Conservation (phyloP, 2,888 invertebrate species). For the Celastrina argiolus region DNA sequence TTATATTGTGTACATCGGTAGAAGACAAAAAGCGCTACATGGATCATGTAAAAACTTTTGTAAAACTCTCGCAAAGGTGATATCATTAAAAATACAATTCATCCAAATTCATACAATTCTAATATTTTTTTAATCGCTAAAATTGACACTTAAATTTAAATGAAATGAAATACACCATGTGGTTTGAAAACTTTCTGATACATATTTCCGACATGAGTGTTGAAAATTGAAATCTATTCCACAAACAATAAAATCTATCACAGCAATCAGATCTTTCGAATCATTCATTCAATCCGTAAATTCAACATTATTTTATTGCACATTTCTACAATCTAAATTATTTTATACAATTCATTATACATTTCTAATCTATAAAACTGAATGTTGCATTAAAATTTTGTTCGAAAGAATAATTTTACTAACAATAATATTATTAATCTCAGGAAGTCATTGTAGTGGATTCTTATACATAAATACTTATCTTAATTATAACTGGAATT, state of each 20-base stretch:
- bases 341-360: neutral
- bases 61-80: neutral
- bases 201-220: neutral
- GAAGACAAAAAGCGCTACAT: neutral
- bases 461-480: neutral
- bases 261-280: slow-evolving; percentile 28
- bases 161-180: neutral
- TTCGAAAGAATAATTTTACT: neutral
- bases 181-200: neutral
- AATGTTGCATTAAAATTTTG: neutral
- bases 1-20: neutral
- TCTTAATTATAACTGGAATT: neutral
- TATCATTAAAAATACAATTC: neutral
- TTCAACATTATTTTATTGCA: slow-evolving; percentile 7
- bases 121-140: neutral
- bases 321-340: slow-evolving; percentile 3
- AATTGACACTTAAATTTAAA: neutral
- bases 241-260: slow-evolving; percentile 22
- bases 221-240: neutral
- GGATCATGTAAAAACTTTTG: neutral
- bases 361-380: neutral
- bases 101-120: neutral
- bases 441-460: neutral
- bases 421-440: neutral
- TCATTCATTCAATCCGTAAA: neutral